A percentile compares a stretch with the other conserved stretches of the same genome.
Conservation (phyloP, 2,113 vertebrate genomes). For the Caracal caracal region DNA sequence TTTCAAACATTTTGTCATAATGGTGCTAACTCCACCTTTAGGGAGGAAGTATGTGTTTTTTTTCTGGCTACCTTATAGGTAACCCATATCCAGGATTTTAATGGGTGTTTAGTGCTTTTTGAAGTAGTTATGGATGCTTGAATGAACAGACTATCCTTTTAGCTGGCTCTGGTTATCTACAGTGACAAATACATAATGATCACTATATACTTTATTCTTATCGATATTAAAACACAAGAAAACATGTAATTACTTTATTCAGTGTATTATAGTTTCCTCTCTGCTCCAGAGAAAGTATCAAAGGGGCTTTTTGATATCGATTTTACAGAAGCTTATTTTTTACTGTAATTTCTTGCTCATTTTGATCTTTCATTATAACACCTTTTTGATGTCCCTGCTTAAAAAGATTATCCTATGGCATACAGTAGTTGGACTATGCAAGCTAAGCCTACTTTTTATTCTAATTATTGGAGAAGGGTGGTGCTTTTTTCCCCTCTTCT, state of each 20-base stretch:
- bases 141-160: background rate
- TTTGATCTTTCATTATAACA: background rate
- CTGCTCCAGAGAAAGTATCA: background rate
- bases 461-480: background rate
- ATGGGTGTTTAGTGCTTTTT: background rate
- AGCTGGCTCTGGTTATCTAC: background rate
- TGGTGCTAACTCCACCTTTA: background rate
- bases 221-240: constrained; percentile 12
- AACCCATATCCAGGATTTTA: background rate
- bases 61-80: background rate
- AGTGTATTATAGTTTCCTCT: background rate
- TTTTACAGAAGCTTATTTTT: constrained; percentile 39
- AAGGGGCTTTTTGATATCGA: background rate
- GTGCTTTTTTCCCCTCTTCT: background rate
- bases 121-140: background rate
- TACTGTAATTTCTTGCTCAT: background rate
- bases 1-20: background rate
- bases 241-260: background rate
- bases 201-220: background rate
- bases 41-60: background rate
- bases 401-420: background rate
- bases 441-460: background rate
- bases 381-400: background rate
- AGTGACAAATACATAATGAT: background rate
- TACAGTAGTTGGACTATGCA: background rate